Evolutionary conservation across 2,888 invertebrate genomes (phyloP).

Genomic region (Nematopogon swammerdamellus): DNA sequence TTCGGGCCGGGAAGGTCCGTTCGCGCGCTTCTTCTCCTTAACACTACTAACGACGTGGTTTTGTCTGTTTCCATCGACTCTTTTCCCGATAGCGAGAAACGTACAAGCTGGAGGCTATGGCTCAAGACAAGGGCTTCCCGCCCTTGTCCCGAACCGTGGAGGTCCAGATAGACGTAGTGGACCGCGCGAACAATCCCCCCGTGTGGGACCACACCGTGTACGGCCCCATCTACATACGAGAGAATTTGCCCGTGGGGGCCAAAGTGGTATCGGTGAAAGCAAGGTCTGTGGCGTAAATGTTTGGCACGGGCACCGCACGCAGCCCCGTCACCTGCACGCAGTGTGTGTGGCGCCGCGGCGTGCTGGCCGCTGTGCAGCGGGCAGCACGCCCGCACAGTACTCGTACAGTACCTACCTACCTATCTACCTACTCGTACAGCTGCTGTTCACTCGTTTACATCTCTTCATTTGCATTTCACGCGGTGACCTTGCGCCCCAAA

Average conservation of each 20-base stretch:
- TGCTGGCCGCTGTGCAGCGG: slow-evolving; percentile 10
- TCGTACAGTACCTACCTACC: too few relatives aligned
- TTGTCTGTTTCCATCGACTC: slow-evolving; percentile 64
- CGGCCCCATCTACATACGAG: slow-evolving; percentile 96
- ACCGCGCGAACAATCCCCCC: slow-evolving; percentile 96
- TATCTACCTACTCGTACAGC: not conserved
- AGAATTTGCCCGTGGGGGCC: slow-evolving; percentile 96
- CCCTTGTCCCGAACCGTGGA: slow-evolving; percentile 94
- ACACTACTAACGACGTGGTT: slow-evolving; percentile 66
- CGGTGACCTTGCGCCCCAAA: slow-evolving; percentile 30
- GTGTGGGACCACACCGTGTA: slow-evolving; percentile 96
- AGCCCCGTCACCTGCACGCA: slow-evolving; percentile 54
- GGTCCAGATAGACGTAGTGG: slow-evolving; percentile 98
- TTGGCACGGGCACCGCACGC: slow-evolving; percentile 62
- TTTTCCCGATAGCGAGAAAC: slow-evolving; percentile 85
- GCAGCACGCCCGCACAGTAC: not conserved
- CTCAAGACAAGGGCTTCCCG: slow-evolving; percentile 96
- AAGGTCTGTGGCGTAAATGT: slow-evolving; percentile 78
- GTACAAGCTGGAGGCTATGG: slow-evolving; percentile 97
- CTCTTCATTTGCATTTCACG: slow-evolving; percentile 39
- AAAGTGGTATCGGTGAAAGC: slow-evolving; percentile 98
- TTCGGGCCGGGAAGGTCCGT: slow-evolving; percentile 46
- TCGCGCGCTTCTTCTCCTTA: slow-evolving; percentile 48
- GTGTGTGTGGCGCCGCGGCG: slow-evolving; percentile 20
- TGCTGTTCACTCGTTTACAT: slow-evolving; percentile 17